Conservation (phyloP, 1,140 invertebrate species). For the Scaptodrosophila lebanonensis region DNA sequence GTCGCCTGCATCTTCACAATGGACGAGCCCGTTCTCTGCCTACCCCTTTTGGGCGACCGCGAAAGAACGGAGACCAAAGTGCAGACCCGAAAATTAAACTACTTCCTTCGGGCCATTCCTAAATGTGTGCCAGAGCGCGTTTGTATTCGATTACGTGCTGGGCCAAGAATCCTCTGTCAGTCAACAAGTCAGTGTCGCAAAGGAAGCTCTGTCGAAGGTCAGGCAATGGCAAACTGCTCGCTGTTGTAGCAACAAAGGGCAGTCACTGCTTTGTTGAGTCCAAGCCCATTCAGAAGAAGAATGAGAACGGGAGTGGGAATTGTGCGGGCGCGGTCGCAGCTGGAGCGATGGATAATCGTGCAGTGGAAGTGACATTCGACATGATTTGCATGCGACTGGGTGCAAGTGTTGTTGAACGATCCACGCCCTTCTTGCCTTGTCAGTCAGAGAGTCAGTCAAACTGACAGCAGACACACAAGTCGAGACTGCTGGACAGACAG, state of each 20-base stretch:
- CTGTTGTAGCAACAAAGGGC: conserved; percentile 20
- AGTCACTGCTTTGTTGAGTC: conserved; percentile 18
- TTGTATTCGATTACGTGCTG: conserved; percentile 25
- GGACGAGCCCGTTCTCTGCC: too few relatives aligned
- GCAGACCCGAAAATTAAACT: too few relatives aligned
- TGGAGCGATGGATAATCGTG: conserved; percentile 27
- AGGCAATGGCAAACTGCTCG: conserved; percentile 33
- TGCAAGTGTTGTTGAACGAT: conserved; percentile 55
- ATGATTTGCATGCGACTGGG: conserved; percentile 60
- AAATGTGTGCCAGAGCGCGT: not conserved
- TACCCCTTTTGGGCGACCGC: too few relatives aligned
- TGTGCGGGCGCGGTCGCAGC: conserved; percentile 31
- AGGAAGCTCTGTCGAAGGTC: conserved; percentile 35
- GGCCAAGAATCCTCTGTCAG: not conserved
- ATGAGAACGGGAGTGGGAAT: conserved; percentile 7
- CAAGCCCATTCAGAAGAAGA: conserved; percentile 4
- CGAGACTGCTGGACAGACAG: not conserved
- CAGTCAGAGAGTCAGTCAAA: conserved; percentile 38
- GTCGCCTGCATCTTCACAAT: conserved; percentile 5
- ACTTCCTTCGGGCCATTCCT: too few relatives aligned
- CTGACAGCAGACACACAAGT: conserved; percentile 20
- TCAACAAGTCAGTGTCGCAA: conserved; percentile 21
- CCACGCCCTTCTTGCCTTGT: conserved; percentile 59
- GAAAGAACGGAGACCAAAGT: too few relatives aligned
- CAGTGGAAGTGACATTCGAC: conserved; percentile 64